Conservation (phyloP, 2,797 vertebrate species). For the Pantherophis alleghaniensis region DNA sequence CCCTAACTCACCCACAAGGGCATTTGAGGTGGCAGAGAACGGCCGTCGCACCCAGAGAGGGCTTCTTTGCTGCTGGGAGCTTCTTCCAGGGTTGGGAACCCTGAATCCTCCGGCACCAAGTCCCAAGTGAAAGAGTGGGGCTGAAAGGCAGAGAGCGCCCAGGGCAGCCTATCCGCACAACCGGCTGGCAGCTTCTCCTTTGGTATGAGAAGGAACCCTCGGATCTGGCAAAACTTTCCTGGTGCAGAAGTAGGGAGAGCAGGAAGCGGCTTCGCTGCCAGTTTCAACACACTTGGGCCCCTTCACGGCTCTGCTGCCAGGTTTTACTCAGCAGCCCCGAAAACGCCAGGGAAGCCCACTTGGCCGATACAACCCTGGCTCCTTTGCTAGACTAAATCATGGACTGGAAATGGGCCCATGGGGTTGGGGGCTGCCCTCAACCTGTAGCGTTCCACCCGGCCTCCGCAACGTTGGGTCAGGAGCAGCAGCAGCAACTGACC, state of each 20-base stretch:
- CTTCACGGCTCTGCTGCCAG: no score
- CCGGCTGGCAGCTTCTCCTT: background rate
- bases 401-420: background rate
- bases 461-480: conserved; percentile 32
- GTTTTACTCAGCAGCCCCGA: background rate
- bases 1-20: background rate
- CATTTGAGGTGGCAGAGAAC: background rate
- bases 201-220: background rate
- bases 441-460: background rate
- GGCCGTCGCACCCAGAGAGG: background rate
- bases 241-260: background rate
- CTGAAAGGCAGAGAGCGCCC: background rate
- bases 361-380: background rate
- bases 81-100: background rate
- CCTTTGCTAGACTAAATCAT: background rate
- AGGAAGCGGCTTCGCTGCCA: background rate
- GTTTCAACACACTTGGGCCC: background rate
- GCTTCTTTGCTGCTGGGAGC: background rate
- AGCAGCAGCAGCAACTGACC: conserved; percentile 49
- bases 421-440: background rate
- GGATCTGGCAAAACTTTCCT: background rate
- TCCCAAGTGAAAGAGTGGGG: background rate
- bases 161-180: background rate
- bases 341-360: background rate
- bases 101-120: background rate